Evolutionary conservation across 2,797 vertebrate species (phyloP).

Genomic region (Poecilia gillii): DNA sequence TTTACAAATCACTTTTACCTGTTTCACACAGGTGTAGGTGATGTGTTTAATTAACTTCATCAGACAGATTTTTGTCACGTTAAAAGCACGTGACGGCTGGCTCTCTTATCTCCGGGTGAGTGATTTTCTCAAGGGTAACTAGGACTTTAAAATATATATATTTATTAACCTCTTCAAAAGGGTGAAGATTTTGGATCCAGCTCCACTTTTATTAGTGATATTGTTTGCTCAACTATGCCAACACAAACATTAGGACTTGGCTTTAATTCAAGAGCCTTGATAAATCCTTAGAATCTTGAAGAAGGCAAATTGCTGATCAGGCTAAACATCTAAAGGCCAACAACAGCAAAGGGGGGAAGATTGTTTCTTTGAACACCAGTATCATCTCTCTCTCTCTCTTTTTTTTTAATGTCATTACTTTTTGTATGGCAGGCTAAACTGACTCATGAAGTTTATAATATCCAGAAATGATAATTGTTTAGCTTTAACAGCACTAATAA

Average conservation of each 20-base stretch:
- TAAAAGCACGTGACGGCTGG: not conserved
- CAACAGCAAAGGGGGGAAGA: not conserved
- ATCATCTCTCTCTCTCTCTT: not conserved
- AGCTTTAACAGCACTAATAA: not conserved
- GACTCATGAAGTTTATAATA: not conserved
- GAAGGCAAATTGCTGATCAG: constrained; percentile 32
- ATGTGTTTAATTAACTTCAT: not conserved
- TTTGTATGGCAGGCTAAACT: not conserved
- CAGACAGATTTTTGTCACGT: not conserved
- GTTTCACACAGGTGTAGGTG: constrained; percentile 20
- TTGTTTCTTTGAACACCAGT: not conserved
- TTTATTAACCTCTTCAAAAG: not conserved
- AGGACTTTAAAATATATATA: not conserved
- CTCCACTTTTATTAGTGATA: constrained; percentile 32
- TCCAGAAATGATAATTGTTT: not conserved
- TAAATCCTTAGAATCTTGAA: constrained; percentile 11
- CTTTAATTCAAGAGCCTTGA: constrained; percentile 41
- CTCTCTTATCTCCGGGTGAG: not conserved
- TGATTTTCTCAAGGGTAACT: constrained; percentile 26
- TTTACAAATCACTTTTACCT: not conserved
- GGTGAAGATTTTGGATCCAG: not conserved
- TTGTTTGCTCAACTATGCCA: constrained; percentile 24
- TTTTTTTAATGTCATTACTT: not conserved
- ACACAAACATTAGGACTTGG: constrained; percentile 42
- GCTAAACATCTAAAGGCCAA: constrained; percentile 3